Percentiles rank a stretch among this genome's conserved stretches.
Evolutionary conservation across 2,888 invertebrate species (phyloP).

Genomic region (Caenorhabditis angaria): DNA sequence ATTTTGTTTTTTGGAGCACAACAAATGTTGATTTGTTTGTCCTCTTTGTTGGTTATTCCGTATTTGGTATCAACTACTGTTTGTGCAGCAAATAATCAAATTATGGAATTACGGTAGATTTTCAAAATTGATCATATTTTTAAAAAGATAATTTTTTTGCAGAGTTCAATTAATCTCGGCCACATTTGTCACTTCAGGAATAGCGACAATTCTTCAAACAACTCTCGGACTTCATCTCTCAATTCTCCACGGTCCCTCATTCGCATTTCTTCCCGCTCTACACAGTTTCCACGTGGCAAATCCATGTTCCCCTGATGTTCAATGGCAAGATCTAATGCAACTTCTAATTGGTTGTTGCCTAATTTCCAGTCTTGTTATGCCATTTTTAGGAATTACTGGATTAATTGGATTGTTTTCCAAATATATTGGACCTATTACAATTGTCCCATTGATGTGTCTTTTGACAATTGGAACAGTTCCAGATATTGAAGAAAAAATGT

Average conservation of each 20-base stretch:
- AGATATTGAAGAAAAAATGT: slow-evolving; percentile 54
- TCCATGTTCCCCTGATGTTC: slow-evolving; percentile 20
- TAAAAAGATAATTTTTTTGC: not conserved
- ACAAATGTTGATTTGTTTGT: slow-evolving; percentile 65
- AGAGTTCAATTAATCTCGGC: slow-evolving; percentile 63
- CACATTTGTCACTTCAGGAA: slow-evolving; percentile 65
- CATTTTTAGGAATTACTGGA: slow-evolving; percentile 64
- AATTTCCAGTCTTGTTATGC: slow-evolving; percentile 59
- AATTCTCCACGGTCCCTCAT: slow-evolving; percentile 69
- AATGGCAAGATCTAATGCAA: slow-evolving; percentile 27
- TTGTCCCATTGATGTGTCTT: slow-evolving; percentile 60
- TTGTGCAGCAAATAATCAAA: slow-evolving; percentile 60
- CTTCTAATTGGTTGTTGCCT: slow-evolving; percentile 61
- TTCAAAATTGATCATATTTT: not conserved
- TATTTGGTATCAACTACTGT: slow-evolving; percentile 59
- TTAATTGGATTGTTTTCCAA: slow-evolving; percentile 47
- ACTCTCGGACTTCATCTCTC: slow-evolving; percentile 65
- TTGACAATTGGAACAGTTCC: slow-evolving; percentile 60
- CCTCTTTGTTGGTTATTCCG: slow-evolving; percentile 62
- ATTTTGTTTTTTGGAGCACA: slow-evolving; percentile 41
- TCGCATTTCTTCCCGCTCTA: slow-evolving; percentile 68
- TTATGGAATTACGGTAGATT: slow-evolving; percentile 47
- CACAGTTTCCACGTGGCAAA: slow-evolving; percentile 54
- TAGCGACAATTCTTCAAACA: slow-evolving; percentile 65
- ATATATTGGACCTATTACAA: slow-evolving; percentile 67